Base-by-base conservation (phyloP, 2,888 invertebrate species). In the Chironomus tentans region DNA sequence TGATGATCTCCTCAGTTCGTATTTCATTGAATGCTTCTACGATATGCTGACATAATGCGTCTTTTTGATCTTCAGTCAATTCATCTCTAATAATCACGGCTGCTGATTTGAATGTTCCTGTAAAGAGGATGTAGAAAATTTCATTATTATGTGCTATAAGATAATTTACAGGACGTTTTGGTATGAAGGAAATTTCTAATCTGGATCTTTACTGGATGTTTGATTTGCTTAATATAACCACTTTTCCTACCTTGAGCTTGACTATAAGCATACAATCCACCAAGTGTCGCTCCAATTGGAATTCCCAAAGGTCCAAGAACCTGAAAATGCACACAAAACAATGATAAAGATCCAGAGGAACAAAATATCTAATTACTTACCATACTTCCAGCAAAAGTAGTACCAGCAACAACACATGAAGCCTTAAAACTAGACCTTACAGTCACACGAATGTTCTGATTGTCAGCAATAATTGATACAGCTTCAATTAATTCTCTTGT, bases 31-130 rank as follows among this genome's bases (percentile, higher is more conserved):
- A 78, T 0, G 83, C 82, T 7, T 72, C 79, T 3, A 79, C 77
- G 0, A 84, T 80, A 78, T 82, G 81, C 18, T 80, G 79, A 0
- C 81, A 79, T 18, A 84, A 78, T 61, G 78, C 78, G 77, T 82
- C 81, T 10, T 80, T 80, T 77, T 84, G 82, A 0, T 48, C 46
- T 22, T 81, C 81, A 0, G 80, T 82, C 47, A 84, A 77, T 76
- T 84, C 84, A 73, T 83, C 81, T 3, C 81, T 78, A n/a, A 84
- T 79, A 0, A 84, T 80, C 74, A 83, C 82, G n/a, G 81, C 81
- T 68, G 83, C 77, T 0, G 84, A 81, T n/a, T 80, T 81, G 70
- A 83, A 84, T 1, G 79, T 78, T 6, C 82, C 83, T 83, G 65
- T 22, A 24, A 24, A n/a, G n/a, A 21, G 24, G 5, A 62, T 46